Base-by-base conservation (phyloP, 2,888 invertebrate species). In the Agriopis marginaria region DNA sequence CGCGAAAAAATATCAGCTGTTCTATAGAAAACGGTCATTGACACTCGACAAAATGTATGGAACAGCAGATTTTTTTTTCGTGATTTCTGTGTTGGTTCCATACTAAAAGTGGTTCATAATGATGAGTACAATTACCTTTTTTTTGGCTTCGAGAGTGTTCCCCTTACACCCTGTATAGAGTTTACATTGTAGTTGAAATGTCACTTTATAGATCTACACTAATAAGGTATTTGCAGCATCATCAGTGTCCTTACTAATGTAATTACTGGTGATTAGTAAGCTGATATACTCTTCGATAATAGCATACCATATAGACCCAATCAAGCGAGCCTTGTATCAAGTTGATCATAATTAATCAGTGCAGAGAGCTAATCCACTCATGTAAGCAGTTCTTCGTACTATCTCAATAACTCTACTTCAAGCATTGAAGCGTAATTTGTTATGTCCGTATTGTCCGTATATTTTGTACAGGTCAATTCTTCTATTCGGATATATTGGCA, bases 261-360 rank as follows among this genome's bases (percentile, higher is more conserved):
- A 61, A 61, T 61, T 47, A 61, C 7, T 10, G 7, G 14, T 61
- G 40, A 61, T 61, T 61, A 61, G 50, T 61, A 11, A 47, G 39
- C 14, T 14, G 61, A 61, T 50, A 60, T 50, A 47, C 42, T 17
- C 32, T 3, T 42, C 7, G 11, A 50, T 17, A 17, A 61, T 44
- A 44, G 11, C 42, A 40, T 14, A 53, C 12, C 4, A 11, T 53
- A 61, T 14, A 40, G 17, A 23, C 17, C 11, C 42, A 50, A 12
- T 17, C 50, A 17, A 7, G 61, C 61, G 10, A 17, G 11, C 39
- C 59, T 60, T 39, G 59, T 60, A 50, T 14, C 40, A 50, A 50
- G 17, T 40, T 3, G 32, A 11, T 49, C 7, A 50, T 50, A 61
- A 61, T 61, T 61, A 50, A 61, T 50, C 50, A 50, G 17, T 50